Evolutionary conservation across 1,140 invertebrate genomes (phyloP).

Genomic region (Scylla paramamosain): DNA sequence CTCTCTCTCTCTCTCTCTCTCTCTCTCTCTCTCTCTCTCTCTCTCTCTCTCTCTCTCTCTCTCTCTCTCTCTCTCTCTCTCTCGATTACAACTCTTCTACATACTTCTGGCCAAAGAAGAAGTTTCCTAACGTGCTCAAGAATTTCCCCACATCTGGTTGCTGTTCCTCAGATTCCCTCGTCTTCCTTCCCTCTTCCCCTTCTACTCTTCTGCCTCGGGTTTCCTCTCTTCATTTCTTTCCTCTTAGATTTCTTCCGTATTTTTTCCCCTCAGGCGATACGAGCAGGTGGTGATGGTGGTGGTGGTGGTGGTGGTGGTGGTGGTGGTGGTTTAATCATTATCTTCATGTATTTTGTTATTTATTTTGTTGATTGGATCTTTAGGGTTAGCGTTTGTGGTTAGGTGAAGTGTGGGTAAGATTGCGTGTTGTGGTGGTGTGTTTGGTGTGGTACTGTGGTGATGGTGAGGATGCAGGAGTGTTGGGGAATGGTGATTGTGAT

Average conservation of each 20-base stretch:
- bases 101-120: too few relatives aligned
- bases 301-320: too few relatives aligned
- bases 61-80: not conserved
- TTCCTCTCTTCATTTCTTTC: not conserved
- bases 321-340: too few relatives aligned
- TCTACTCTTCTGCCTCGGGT: not conserved
- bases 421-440: not conserved
- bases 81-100: too few relatives aligned
- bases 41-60: not conserved
- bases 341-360: not conserved
- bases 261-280: not conserved
- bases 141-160: too few relatives aligned
- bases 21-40: not conserved
- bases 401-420: not conserved
- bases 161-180: too few relatives aligned
- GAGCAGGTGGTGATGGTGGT: too few relatives aligned
- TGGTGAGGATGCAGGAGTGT: too few relatives aligned
- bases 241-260: not conserved
- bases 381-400: not conserved
- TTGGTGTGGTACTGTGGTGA: too few relatives aligned
- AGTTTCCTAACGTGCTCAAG: too few relatives aligned
- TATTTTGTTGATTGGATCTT: not conserved
- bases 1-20: conserved; percentile 41
- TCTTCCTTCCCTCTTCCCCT: too few relatives aligned
- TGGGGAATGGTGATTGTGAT: too few relatives aligned